Conservation (phyloP, 37 sponge, comb jelly and placozoan genomes). For the Crambe crambe region DNA sequence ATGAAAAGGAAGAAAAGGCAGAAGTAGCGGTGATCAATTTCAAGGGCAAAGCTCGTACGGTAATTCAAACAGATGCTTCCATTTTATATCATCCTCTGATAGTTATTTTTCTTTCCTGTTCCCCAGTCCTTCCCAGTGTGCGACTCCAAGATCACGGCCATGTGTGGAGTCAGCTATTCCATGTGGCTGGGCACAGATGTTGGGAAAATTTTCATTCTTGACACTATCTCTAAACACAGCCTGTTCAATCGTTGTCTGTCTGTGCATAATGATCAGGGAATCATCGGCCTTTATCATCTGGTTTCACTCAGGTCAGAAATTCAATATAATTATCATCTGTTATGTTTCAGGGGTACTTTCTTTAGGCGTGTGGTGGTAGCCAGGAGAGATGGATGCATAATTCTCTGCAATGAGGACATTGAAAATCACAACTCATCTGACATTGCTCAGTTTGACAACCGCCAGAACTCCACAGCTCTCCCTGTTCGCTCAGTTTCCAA, state of each 20-base stretch:
- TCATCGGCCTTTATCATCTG: slow-evolving; percentile 42
- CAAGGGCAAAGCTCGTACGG: slow-evolving; percentile 42
- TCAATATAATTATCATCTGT: not conserved
- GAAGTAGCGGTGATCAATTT: slow-evolving; percentile 65
- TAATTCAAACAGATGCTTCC: no score
- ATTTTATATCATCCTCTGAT: not conserved
- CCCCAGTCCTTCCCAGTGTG: slow-evolving; percentile 48
- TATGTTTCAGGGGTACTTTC: not conserved
- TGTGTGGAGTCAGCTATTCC: slow-evolving; percentile 64
- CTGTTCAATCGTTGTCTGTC: slow-evolving; percentile 58
- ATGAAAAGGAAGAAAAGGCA: not conserved
- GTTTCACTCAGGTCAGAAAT: slow-evolving; percentile 17
- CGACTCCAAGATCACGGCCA: slow-evolving; percentile 45
- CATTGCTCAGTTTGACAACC: slow-evolving; percentile 47
- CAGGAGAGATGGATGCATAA: slow-evolving; percentile 61
- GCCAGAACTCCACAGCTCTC: slow-evolving; percentile 37
- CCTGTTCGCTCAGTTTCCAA: slow-evolving; percentile 63
- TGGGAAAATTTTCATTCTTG: slow-evolving; percentile 57
- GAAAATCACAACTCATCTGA: slow-evolving; percentile 47
- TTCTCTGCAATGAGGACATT: slow-evolving; percentile 63
- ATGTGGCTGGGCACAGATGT: slow-evolving; percentile 82
- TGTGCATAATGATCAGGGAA: slow-evolving; percentile 42
- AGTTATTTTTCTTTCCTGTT: not conserved
- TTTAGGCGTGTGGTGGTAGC: slow-evolving; percentile 47
- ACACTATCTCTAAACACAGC: slow-evolving; percentile 45